Evolutionary conservation across 2,113 vertebrate genomes (phyloP), one percentile per base, ranked within the genome.

Genomic region (Xiphophorus maculatus): DNA sequence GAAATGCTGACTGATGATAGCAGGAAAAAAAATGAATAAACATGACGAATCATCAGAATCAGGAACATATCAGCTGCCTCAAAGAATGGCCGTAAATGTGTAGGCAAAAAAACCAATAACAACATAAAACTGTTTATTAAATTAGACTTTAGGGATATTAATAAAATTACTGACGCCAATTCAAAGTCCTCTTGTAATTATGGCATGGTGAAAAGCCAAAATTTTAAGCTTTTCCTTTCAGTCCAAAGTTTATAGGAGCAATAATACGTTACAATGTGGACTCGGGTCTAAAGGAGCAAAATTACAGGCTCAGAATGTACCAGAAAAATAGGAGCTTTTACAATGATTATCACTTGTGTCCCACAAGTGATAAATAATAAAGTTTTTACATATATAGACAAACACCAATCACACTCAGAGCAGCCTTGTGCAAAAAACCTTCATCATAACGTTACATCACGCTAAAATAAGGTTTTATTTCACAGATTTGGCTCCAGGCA

Each of bases 1-100:
- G 74, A 78, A 84, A 69, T 37, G 42, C 14, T 40, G 13, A 65
- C n/a, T 63, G 37, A 37, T 63, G 3, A 48, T 14, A 81, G n/a
- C 37, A 40, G 14, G 14, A 11, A 66, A 5, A 66, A 3, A 8
- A n/a, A 37, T 37, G n/a, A 69, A 0, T 63, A 35, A 58, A 30
- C 19, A 40, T 33, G 6, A n/a, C 42, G 10, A 40, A 62, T 28
- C 69, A 28, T 3, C 8, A 4, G 13, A 8, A 51, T 13, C 15
- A 22, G 22, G 25, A 66, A 11, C 2, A 66, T 5, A 27, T 42
- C 33, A 35, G 3, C 3, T 14, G 14, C 14, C 40, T 42, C 40
- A 42, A 42, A 42, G 40, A 17, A 48, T 5, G 44, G 5, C 5
- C 7, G 44, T 48, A 48, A 17, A 48, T 5, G 7, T 19, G 17